These are phyloP conservation scores for Platycheirus rosarum DNA, from an alignment of 2,888 invertebrate species.

Conservation along the genomic window DNA sequence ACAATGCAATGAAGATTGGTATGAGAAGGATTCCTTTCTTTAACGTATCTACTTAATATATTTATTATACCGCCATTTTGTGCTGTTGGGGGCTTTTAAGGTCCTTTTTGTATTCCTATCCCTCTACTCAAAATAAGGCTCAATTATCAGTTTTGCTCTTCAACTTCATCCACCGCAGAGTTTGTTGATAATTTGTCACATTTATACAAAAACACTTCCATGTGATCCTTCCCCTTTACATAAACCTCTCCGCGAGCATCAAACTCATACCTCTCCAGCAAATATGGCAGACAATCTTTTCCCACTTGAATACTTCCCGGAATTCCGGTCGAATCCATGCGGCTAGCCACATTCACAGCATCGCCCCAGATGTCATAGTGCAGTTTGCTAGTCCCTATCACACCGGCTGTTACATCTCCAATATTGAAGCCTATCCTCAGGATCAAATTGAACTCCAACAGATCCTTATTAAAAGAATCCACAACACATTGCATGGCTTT, in stretches of 20 bases:
- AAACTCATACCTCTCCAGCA: constrained; percentile 91
- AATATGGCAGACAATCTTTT: constrained; percentile 88
- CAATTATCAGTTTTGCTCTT: no score
- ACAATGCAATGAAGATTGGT: no score
- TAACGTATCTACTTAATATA: no score
- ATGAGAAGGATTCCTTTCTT: no score
- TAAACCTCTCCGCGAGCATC: constrained; percentile 96
- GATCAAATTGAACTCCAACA: constrained; percentile 94
- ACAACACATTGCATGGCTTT: constrained; percentile 95
- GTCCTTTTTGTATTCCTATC: no score
- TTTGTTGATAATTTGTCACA: constrained; percentile 76
- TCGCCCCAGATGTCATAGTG: constrained; percentile 99
- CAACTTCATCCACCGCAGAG: not conserved
- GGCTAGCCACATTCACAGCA: constrained; percentile 97
- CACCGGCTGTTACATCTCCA: constrained; percentile 97
- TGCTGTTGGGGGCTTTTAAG: no score
- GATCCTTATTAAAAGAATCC: constrained; percentile 93
- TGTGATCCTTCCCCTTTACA: constrained; percentile 98
- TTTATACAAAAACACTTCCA: constrained; percentile 92
- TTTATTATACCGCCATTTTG: no score
- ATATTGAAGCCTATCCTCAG: constrained; percentile 94
- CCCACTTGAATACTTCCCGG: constrained; percentile 92
- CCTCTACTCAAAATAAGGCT: no score
- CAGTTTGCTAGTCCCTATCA: constrained; percentile 97
- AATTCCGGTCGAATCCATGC: constrained; percentile 98